Conservation (phyloP, 2,113 vertebrate species). For the Podarcis muralis region DNA sequence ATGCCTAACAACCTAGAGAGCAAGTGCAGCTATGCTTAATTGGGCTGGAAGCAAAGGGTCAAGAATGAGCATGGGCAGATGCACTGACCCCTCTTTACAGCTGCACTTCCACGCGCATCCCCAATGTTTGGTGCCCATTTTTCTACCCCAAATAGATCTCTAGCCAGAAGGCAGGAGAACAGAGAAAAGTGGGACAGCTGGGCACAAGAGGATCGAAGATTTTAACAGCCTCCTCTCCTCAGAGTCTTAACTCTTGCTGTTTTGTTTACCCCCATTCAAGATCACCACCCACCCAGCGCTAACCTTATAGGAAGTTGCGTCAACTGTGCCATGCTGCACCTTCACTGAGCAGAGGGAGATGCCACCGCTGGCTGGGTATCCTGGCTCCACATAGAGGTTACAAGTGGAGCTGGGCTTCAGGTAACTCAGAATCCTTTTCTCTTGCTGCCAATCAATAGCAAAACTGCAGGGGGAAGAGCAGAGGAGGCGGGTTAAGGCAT, state of each 20-base stretch:
- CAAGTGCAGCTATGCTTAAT: not conserved
- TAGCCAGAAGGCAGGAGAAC: not conserved
- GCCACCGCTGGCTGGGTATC: constrained; percentile 5
- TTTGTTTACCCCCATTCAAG: not conserved
- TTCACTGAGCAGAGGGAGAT: constrained; percentile 7
- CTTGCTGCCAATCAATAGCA: constrained; percentile 27
- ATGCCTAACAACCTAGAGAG: not conserved
- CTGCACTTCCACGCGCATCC: not conserved
- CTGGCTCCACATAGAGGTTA: constrained; percentile 12
- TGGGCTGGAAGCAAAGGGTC: not conserved
- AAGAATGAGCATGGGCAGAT: not conserved
- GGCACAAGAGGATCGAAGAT: not conserved
- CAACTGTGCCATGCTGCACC: not conserved
- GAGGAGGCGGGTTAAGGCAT: not conserved
- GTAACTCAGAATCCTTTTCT: constrained; percentile 8
- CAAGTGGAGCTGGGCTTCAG: constrained; percentile 11
- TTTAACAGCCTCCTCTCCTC: not conserved
- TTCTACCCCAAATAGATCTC: too few relatives aligned
- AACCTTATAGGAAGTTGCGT: not conserved
- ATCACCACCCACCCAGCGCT: not conserved
- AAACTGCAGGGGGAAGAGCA: not conserved
- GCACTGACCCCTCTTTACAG: not conserved
- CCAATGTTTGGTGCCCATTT: not conserved
- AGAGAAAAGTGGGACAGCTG: not conserved
- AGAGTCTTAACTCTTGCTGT: not conserved